Evolutionary conservation across 2,797 vertebrate genomes (phyloP), one percentile per base, ranked within the genome.

Genomic region (Furcifer pardalis): DNA sequence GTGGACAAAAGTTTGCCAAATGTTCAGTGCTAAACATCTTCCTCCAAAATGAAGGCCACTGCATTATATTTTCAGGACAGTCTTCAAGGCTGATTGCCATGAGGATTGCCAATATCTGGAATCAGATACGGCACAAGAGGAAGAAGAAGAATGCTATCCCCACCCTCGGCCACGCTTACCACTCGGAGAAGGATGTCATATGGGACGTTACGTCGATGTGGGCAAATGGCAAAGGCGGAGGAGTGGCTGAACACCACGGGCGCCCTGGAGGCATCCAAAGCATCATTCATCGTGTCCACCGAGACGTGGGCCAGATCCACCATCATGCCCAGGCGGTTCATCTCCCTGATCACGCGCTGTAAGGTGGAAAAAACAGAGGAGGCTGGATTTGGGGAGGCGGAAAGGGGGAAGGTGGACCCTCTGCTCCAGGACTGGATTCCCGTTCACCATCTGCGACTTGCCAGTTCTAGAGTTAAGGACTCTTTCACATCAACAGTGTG

Each of bases 161-260:
- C 21, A 15, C 52, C 0, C 19, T 56, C 15, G 52, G 3, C 52
- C 52, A 10, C 52, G 63, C 97, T 97, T 92, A 99, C 98, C 97
- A 99, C 97, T 91, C 56, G 90, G 78, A 0, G 15, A n/a, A 99
- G 97, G 52, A 99, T 89, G 0, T 97, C 94, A 0, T 99, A 97
- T 0, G 98, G 98, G n/a, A 99, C 97, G 0, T 99, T 99, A 77
- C 98, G 97, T 79, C 86, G 94, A 90, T 96, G 92, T 0, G 0
- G 7, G 86, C 98, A 99, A 84, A 98, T 0, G 0, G 19, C 1
- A 63, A 95, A 98, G 82, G 98, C 97, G 0, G 98, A 99, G 0
- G 98, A 99, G 92, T 99, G 98, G 93, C 98, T 99, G 96, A 99
- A 99, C 94, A 99, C 97, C 84, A 99, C 94, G 0, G 98, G 98